Evolutionary conservation across 2,797 vertebrate species (phyloP), one percentile per base, ranked within the genome.

Genomic region (Catamblyrhynchus diadema): DNA sequence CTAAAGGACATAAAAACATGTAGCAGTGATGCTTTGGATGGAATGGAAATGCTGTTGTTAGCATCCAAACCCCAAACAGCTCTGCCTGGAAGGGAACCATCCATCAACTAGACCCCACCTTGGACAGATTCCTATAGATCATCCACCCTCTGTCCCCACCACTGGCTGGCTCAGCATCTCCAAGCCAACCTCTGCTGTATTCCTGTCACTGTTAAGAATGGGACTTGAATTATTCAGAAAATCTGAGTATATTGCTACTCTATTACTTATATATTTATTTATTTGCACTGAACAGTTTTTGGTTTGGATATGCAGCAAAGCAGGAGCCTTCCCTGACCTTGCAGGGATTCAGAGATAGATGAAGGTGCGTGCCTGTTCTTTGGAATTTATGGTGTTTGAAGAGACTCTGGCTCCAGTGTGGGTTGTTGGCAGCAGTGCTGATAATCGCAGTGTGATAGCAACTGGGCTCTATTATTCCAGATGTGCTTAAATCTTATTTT

Each of bases 401-500:
- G 91, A 96, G 88, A 85, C 83, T 81, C 93, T 84, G 85, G 79
- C 94, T 95, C 86, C 80, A 73, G 28, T 8, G 48, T 53, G 69
- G 71, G 45, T 51, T 93, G 83, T 86, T 97, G 93, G 90, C 94
- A 97, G 82, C 79, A 20, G 50, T 77, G 69, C 74, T 91, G 91
- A 88, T 96, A 90, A 94, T 94, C 96, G 94, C 89, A 86, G 1
- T 59, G 60, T 93, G 94, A 95, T 95, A 67, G 77, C 74, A 82
- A 45, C 86, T 78, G 41, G 78, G 39, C 82, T 92, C 87, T 67
- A 61, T 94, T 95, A 88, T 97, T 97, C 95, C 90, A 95, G 83
- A 95, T 82, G 53, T 67, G 78, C 88, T 95, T 97, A 93, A 96
- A 94, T 95, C 88, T 95, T 91, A 48, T 88, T 88, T 96, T 85